A percentile compares a stretch with the other conserved stretches of the same genome.
Conservation (phyloP, 1,140 invertebrate species). For the Linepithema humile region DNA sequence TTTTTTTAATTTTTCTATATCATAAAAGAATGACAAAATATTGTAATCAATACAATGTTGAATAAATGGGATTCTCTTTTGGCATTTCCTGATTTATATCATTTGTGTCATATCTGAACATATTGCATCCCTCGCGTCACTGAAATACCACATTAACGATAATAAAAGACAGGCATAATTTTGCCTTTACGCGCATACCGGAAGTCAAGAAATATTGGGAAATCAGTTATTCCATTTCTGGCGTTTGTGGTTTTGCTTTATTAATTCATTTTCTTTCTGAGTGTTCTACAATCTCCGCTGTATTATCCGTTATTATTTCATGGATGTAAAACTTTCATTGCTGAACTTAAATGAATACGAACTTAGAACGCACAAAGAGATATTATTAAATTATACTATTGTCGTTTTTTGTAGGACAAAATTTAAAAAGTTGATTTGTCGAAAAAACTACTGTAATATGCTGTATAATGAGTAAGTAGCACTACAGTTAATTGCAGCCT, state of each 20-base stretch:
- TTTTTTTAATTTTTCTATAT: background rate
- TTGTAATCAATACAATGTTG: background rate
- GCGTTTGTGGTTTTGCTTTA: slow-evolving; percentile 57
- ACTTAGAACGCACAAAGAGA: background rate
- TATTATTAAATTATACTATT: background rate
- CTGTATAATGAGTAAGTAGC: too few species aligned
- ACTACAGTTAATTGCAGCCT: too few species aligned
- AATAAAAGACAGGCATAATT: background rate
- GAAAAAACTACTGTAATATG: too few species aligned
- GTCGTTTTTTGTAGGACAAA: too few species aligned
- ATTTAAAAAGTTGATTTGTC: too few species aligned
- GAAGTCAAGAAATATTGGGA: slow-evolving; percentile 78
- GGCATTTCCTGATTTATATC: background rate
- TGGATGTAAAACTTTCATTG: background rate
- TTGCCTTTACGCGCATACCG: slow-evolving; percentile 52
- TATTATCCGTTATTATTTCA: background rate
- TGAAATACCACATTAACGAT: background rate
- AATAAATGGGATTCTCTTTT: slow-evolving; percentile 18
- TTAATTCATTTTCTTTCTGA: slow-evolving; percentile 20
- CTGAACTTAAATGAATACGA: background rate
- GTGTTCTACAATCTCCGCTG: slow-evolving; percentile 3
- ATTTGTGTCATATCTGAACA: too few species aligned
- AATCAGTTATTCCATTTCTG: slow-evolving; percentile 79
- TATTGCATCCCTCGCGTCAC: background rate
- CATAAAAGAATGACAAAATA: background rate